phyloP scores from a whole-genome alignment of 1,140 invertebrate genomes.

The Trissolcus basalis region DNA sequence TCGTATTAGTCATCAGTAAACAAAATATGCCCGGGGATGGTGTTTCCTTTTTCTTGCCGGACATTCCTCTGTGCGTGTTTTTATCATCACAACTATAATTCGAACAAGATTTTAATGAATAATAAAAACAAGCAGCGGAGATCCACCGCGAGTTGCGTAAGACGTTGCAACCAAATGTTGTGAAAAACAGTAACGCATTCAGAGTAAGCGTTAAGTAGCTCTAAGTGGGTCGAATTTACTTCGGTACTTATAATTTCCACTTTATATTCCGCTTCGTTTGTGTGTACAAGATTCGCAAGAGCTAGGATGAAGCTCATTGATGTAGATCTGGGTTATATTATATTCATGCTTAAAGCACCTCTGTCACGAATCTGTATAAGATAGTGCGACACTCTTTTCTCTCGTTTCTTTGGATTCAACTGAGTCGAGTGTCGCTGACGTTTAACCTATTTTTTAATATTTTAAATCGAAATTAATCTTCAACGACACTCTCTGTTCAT shows the following conservation, averaged over 20 bases:
- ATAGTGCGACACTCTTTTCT: slow-evolving; percentile 12
- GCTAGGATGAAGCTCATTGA: slow-evolving; percentile 73
- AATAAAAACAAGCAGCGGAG: neutral
- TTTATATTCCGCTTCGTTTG: slow-evolving; percentile 70
- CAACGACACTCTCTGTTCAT: no score
- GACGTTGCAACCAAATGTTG: slow-evolving; percentile 69
- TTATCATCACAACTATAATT: no score
- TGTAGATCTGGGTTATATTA: slow-evolving; percentile 75
- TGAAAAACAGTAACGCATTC: slow-evolving; percentile 76
- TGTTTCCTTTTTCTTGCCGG: neutral
- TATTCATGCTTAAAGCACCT: slow-evolving; percentile 55
- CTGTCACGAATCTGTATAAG: slow-evolving; percentile 42
- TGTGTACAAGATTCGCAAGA: slow-evolving; percentile 54
- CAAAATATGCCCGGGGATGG: neutral
- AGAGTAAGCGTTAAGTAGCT: slow-evolving; percentile 74
- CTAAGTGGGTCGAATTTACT: slow-evolving; percentile 77
- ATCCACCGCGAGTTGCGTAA: slow-evolving; percentile 55
- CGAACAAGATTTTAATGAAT: no score
- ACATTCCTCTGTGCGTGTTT: neutral
- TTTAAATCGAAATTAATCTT: neutral
- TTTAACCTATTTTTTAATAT: neutral
- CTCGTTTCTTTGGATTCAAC: slow-evolving; percentile 19
- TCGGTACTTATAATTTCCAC: slow-evolving; percentile 74
- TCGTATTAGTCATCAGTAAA: neutral
- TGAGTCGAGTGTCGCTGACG: neutral